These are phyloP conservation scores for Ahaetulla prasina DNA, from an alignment of 2,113 vertebrate genomes.

Conservation along the genomic window DNA sequence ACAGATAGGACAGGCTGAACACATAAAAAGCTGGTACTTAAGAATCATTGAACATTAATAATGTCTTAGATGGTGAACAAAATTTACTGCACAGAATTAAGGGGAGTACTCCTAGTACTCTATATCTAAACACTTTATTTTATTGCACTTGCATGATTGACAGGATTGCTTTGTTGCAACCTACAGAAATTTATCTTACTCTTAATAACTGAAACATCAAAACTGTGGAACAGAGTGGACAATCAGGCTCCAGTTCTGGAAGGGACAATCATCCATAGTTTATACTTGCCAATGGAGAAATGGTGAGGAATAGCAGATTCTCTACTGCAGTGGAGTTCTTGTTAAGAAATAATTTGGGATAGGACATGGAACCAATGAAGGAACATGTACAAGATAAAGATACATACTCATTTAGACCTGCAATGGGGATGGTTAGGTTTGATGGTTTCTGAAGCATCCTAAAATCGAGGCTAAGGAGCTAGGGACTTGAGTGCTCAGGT, in stretches of 20 bases:
- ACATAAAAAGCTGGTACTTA: neutral
- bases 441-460: neutral
- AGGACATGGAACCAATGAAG: neutral
- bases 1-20: neutral
- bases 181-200: neutral
- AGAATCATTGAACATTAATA: neutral
- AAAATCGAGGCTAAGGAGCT: neutral
- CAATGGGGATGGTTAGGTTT: neutral
- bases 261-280: neutral
- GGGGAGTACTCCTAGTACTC: neutral
- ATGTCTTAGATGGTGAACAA: neutral
- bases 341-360: neutral
- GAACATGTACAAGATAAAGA: neutral
- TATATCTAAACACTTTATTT: neutral
- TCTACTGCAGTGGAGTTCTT: neutral
- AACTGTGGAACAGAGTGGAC: neutral
- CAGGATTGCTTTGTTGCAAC: neutral
- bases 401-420: neutral
- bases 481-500: neutral
- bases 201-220: neutral
- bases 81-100: neutral
- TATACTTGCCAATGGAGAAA: neutral
- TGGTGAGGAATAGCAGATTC: neutral
- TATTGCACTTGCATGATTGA: neutral
- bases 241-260: neutral